These are phyloP conservation scores for Sycophaga agraensis DNA, from an alignment of 1,140 invertebrate genomes.

Conservation along the genomic window DNA sequence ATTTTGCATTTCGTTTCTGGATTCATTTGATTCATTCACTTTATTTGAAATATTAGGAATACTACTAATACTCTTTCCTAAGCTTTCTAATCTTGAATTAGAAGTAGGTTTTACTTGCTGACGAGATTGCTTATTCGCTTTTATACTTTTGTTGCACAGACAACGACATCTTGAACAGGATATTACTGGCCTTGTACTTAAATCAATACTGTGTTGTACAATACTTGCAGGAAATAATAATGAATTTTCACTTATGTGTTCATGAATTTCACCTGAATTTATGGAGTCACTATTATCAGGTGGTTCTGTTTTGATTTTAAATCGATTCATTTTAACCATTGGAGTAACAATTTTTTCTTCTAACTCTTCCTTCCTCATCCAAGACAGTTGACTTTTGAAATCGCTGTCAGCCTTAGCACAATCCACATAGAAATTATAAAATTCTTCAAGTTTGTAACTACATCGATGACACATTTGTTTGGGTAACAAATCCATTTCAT, in stretches of 20 bases:
- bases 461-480: slow-evolving; percentile 54
- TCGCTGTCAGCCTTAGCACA: slow-evolving; percentile 46
- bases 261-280: background rate
- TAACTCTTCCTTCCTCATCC: slow-evolving; percentile 44
- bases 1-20: background rate
- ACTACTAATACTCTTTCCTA: background rate
- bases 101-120: background rate
- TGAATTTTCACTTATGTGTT: background rate
- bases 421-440: slow-evolving; percentile 49
- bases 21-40: slow-evolving; percentile 1
- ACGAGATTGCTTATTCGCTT: slow-evolving; percentile 4
- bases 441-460: slow-evolving; percentile 52
- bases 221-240: slow-evolving; percentile 15
- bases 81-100: background rate
- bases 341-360: slow-evolving; percentile 39
- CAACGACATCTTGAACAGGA: slow-evolving; percentile 9
- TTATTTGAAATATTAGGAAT: background rate
- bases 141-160: slow-evolving; percentile 1
- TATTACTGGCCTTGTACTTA: background rate
- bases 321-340: slow-evolving; percentile 50
- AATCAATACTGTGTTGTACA: background rate
- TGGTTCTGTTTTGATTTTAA: slow-evolving; percentile 47
- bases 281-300: slow-evolving; percentile 29
- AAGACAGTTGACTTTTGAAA: slow-evolving; percentile 50
- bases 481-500: slow-evolving; percentile 52